Evolutionary conservation across 2,797 vertebrate species (phyloP).

Genomic region (Vespertilio murinus): DNA sequence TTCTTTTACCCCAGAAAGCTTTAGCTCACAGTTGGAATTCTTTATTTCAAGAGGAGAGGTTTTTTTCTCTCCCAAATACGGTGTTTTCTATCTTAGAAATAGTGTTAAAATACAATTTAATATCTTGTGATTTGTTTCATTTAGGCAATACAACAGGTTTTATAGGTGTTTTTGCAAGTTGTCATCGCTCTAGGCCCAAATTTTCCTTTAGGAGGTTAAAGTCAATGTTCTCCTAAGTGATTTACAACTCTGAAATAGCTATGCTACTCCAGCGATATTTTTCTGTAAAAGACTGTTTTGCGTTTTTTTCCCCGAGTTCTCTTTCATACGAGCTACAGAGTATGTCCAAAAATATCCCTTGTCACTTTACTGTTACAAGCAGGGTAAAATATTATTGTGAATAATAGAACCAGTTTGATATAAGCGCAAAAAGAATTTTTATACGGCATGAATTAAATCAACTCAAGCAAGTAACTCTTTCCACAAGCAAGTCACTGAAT

Average conservation of each 20-base stretch:
- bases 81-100: conserved; percentile 24
- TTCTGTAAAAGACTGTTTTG: conserved; percentile 31
- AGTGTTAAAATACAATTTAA: not conserved
- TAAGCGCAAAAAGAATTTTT: conserved; percentile 69
- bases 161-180: conserved; percentile 14
- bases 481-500: conserved; percentile 61
- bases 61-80: not conserved
- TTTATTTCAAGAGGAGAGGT: not conserved
- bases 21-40: not conserved
- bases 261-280: conserved; percentile 41
- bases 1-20: not conserved
- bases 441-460: conserved; percentile 73
- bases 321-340: conserved; percentile 47
- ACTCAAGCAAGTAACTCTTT: conserved; percentile 64
- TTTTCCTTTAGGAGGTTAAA: conserved; percentile 28
- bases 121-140: conserved; percentile 12
- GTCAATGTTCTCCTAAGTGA: conserved; percentile 29
- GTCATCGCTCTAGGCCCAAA: not conserved
- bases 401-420: conserved; percentile 67
- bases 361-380: conserved; percentile 60
- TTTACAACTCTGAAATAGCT: conserved; percentile 36
- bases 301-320: conserved; percentile 34
- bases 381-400: conserved; percentile 65
- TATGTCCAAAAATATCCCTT: conserved; percentile 67
- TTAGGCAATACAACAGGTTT: not conserved